Evolutionary conservation across 2,113 vertebrate species (phyloP).

Genomic region (Bufo bufo): DNA sequence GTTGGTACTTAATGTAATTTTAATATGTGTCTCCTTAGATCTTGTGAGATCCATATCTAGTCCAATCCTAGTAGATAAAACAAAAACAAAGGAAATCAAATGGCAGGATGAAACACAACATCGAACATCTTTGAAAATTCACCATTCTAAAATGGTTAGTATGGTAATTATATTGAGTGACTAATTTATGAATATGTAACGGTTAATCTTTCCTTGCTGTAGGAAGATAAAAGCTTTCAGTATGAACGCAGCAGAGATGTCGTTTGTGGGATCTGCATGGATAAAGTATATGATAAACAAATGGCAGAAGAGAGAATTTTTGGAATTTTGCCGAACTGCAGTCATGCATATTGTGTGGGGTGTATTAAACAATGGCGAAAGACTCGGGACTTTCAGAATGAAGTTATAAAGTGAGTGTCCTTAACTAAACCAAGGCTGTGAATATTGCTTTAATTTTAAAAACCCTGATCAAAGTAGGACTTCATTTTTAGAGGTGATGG

Average conservation of each 20-base stretch:
- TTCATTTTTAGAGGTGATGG: too few relatives aligned
- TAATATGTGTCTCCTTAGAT: background rate
- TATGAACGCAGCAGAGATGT: conserved; percentile 71
- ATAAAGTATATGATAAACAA: conserved; percentile 83
- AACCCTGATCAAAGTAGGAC: too few relatives aligned
- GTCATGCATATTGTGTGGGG: conserved; percentile 80
- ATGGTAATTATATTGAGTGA: too few relatives aligned
- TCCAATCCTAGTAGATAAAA: background rate
- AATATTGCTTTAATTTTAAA: too few relatives aligned
- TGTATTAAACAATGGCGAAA: conserved; percentile 85
- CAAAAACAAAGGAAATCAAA: background rate
- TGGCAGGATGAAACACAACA: background rate
- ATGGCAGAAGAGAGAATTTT: conserved; percentile 71
- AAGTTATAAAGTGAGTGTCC: conserved; percentile 78
- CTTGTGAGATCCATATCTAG: conserved; percentile 1
- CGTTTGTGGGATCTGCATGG: conserved; percentile 90
- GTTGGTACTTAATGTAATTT: too few relatives aligned
- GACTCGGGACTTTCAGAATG: conserved; percentile 73
- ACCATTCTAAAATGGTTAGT: conserved; percentile 29
- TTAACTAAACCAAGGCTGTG: background rate
- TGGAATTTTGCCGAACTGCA: conserved; percentile 86
- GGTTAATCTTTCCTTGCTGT: background rate
- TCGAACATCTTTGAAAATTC: background rate
- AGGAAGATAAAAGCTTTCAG: background rate
- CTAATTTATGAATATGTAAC: too few relatives aligned